These are phyloP conservation scores for Hydrotaea cyrtoneurina DNA, from an alignment of 2,888 invertebrate species.

Conservation along the genomic window DNA sequence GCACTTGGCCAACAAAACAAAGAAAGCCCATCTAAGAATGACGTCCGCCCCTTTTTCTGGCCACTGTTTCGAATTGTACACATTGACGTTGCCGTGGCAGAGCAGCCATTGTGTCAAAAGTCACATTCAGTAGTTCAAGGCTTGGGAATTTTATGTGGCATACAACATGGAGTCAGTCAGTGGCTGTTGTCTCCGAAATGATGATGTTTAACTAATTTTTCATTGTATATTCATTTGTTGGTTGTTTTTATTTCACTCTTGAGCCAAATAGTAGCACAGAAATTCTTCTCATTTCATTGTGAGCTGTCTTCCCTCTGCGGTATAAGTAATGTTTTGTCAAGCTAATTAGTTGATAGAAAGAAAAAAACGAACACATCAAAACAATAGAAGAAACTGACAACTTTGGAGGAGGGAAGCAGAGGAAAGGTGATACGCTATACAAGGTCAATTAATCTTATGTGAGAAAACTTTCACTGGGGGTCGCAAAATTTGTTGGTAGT, in stretches of 20 bases:
- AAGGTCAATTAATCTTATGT: neutral
- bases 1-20: conserved; percentile 33
- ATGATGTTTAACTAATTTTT: conserved; percentile 73
- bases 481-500: too few species aligned
- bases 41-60: conserved; percentile 56
- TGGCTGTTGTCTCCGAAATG: conserved; percentile 2
- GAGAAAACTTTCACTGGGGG: neutral
- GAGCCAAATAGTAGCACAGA: conserved; percentile 24
- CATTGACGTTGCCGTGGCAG: neutral
- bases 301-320: neutral
- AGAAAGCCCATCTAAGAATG: neutral
- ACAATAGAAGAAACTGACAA: neutral
- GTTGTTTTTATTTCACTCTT: conserved; percentile 10
- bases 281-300: conserved; percentile 25
- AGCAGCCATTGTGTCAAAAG: conserved; percentile 14
- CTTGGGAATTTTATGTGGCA: conserved; percentile 71
- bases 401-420: neutral
- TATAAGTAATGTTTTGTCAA: conserved; percentile 74
- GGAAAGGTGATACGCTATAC: neutral
- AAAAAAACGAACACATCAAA: conserved; percentile 69
- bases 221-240: conserved; percentile 71
- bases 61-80: conserved; percentile 55
- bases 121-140: conserved; percentile 44
- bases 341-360: conserved; percentile 76
- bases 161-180: conserved; percentile 27